Evolutionary conservation across 2,113 vertebrate species (phyloP).

Genomic region (Thunnus thynnus): DNA sequence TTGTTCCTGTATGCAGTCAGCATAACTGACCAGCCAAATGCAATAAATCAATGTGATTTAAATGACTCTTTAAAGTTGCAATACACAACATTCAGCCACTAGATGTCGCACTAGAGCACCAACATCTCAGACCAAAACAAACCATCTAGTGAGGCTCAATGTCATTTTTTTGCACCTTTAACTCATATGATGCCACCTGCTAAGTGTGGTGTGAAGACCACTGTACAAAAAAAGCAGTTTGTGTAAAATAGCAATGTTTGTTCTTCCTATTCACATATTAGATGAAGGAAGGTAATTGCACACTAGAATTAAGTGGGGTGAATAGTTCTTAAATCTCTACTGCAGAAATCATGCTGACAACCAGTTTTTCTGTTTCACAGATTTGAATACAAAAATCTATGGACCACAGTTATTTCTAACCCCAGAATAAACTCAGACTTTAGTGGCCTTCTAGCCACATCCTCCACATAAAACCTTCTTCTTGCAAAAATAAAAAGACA

Average conservation of each 20-base stretch:
- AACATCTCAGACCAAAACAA: too few species aligned
- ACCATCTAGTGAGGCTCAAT: too few species aligned
- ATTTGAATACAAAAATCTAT: not conserved
- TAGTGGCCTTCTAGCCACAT: constrained; percentile 13
- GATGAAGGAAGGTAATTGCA: not conserved
- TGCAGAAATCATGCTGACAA: not conserved
- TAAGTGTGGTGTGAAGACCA: not conserved
- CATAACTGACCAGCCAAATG: not conserved
- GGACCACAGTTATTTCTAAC: constrained; percentile 10
- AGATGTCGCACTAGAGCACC: too few species aligned
- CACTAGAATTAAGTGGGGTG: not conserved
- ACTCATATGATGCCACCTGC: constrained; percentile 2
- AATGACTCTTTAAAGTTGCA: not conserved
- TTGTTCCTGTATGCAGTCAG: constrained; percentile 19
- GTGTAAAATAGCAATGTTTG: not conserved
- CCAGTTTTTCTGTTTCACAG: not conserved
- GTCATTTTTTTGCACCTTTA: not conserved
- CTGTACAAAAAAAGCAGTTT: not conserved
- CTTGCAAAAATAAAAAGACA: constrained; percentile 11
- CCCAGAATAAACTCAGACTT: constrained; percentile 7
- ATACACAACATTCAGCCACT: not conserved
- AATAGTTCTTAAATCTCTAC: too few species aligned
- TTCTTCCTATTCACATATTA: not conserved
- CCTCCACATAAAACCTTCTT: constrained; percentile 13
- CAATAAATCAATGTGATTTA: not conserved